Evolutionary conservation across 2,113 vertebrate species (phyloP).

Genomic region (Numenius arquata): DNA sequence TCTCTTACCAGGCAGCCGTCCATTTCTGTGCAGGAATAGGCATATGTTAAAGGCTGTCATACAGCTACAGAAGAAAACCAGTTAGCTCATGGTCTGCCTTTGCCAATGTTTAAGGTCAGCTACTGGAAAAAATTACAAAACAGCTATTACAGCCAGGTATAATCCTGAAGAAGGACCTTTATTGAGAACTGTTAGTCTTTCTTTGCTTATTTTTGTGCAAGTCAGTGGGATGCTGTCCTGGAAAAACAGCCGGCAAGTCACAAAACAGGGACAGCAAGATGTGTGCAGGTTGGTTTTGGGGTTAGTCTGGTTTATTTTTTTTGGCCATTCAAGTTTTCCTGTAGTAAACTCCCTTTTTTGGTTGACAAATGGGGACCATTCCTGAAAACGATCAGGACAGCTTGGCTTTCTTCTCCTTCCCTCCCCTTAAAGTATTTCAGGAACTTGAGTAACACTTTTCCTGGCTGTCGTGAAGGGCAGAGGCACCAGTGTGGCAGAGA

Average conservation of each 20-base stretch:
- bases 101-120: slow-evolving; percentile 37
- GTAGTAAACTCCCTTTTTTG: not conserved
- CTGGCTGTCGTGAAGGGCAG: not conserved
- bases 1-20: not conserved
- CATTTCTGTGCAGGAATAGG: not conserved
- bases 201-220: not conserved
- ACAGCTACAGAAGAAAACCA: not conserved
- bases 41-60: not conserved
- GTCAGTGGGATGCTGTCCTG: not conserved
- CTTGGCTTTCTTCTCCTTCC: not conserved
- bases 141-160: not conserved
- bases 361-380: not conserved
- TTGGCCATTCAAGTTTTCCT: not conserved
- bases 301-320: not conserved
- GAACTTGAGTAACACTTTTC: not conserved
- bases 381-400: not conserved
- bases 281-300: not conserved
- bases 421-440: not conserved
- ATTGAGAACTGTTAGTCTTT: not conserved
- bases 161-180: not conserved
- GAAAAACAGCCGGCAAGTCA: not conserved
- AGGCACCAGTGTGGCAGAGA: not conserved
- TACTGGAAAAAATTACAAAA: slow-evolving; percentile 32
- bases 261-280: not conserved
- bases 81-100: not conserved